These are phyloP conservation scores for Zygothrica quintamaculata DNA, from an alignment of 2,888 invertebrate species.

Conservation along the genomic window DNA sequence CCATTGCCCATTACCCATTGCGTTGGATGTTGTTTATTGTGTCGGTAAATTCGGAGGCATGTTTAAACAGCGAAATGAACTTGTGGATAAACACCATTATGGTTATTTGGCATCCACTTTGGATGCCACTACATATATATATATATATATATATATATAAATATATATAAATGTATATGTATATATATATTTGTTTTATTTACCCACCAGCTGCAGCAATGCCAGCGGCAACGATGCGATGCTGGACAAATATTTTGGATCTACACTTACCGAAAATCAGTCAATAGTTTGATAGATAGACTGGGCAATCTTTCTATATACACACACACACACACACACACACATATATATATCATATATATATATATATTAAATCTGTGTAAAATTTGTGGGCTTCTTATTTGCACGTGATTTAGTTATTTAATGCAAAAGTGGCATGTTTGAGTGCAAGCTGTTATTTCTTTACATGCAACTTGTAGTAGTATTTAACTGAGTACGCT, in stretches of 20 bases:
- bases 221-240: conserved; percentile 9
- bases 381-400: conserved; percentile 37
- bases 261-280: conserved; percentile 13
- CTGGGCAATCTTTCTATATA: conserved; percentile 28
- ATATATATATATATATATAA: too few relatives aligned
- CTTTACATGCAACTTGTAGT: too few relatives aligned
- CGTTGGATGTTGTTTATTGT: conserved; percentile 73
- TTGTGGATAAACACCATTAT: conserved; percentile 81
- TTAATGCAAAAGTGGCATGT: conserved; percentile 72
- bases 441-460: too few relatives aligned
- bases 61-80: conserved; percentile 81
- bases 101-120: conserved; percentile 81
- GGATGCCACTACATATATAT: conserved; percentile 55
- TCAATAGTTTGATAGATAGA: background rate
- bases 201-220: conserved; percentile 52
- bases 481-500: conserved; percentile 16
- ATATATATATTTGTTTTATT: too few relatives aligned
- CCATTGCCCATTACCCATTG: conserved; percentile 23
- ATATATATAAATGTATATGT: too few relatives aligned
- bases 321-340: too few relatives aligned
- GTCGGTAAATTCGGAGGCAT: conserved; percentile 80
- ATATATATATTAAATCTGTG: too few relatives aligned
- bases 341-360: too few relatives aligned
- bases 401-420: conserved; percentile 74
- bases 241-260: conserved; percentile 50